These are phyloP conservation scores for Elaeidobius kamerunicus DNA, from an alignment of 2,888 invertebrate species.

Conservation along the genomic window DNA sequence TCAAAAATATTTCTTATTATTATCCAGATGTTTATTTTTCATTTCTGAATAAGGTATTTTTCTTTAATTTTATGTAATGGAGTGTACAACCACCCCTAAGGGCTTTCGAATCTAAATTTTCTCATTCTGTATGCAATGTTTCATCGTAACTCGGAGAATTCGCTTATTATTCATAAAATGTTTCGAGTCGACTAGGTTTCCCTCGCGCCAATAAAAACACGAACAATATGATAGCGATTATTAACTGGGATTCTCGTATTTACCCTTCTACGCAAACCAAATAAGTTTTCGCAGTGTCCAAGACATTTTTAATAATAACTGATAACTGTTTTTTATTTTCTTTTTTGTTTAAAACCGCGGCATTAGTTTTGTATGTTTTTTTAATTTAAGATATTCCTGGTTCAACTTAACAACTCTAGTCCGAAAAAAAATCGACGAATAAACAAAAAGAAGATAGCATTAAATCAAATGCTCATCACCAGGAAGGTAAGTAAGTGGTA, in stretches of 20 bases:
- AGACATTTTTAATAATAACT: too few species aligned
- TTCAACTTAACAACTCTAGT: too few species aligned
- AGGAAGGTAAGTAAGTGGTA: too few species aligned
- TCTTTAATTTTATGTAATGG: slow-evolving; percentile 2
- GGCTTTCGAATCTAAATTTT: slow-evolving; percentile 16
- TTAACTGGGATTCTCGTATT: slow-evolving; percentile 12
- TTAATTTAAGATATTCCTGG: too few species aligned
- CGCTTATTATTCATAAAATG: slow-evolving; percentile 28
- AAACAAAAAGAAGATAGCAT: too few species aligned
- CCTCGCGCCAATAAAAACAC: slow-evolving; percentile 20
- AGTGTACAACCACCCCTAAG: slow-evolving; percentile 3
- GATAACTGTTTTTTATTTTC: too few species aligned
- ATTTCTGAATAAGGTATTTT: not conserved
- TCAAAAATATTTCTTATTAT: too few species aligned
- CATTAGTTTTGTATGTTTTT: too few species aligned
- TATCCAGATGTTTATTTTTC: not conserved
- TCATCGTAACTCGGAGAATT: slow-evolving; percentile 14
- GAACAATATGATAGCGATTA: slow-evolving; percentile 19
- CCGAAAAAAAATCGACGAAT: too few species aligned
- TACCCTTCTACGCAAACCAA: slow-evolving; percentile 9
- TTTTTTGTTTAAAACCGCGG: too few species aligned
- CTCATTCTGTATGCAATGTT: slow-evolving; percentile 12
- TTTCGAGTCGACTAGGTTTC: slow-evolving; percentile 23
- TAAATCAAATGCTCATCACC: too few species aligned
- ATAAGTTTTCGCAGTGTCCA: not conserved